phyloP scores from a whole-genome alignment of 1,140 invertebrate genomes.

The Trigoniulus corallinus region DNA sequence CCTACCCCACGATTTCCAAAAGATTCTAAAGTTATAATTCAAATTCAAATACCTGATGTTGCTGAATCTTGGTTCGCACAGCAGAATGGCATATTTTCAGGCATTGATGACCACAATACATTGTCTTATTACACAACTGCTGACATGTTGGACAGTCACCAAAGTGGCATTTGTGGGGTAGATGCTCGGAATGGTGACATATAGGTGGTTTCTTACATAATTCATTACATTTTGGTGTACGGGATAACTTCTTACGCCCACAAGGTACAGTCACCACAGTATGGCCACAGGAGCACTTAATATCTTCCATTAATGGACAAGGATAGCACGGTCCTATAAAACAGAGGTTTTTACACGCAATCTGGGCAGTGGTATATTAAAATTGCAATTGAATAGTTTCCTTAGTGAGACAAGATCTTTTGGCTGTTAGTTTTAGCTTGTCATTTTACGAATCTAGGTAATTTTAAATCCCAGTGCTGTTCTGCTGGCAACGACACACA shows the following conservation, averaged over 20 bases:
- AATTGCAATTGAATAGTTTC: no score
- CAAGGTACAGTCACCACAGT: constrained; percentile 69
- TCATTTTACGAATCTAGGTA: neutral
- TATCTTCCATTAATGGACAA: constrained; percentile 53
- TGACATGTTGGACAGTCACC: constrained; percentile 55
- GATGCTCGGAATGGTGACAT: neutral
- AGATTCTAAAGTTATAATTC: neutral
- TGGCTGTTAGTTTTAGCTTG: neutral
- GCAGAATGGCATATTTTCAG: constrained; percentile 58
- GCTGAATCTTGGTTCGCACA: constrained; percentile 41
- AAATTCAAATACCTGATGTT: constrained; percentile 22
- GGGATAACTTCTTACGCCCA: constrained; percentile 55
- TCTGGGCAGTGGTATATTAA: no score
- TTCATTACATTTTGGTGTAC: constrained; percentile 56
- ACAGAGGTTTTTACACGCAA: no score
- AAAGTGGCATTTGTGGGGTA: neutral
- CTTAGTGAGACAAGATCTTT: no score
- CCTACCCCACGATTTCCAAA: no score
- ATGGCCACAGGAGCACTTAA: constrained; percentile 65
- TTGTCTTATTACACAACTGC: constrained; percentile 46
- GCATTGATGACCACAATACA: constrained; percentile 59
- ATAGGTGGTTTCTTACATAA: constrained; percentile 30
- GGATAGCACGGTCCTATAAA: constrained; percentile 68
- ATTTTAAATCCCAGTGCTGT: neutral
- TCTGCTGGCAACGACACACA: no score